Percentiles rank a stretch among this genome's conserved stretches.
phyloP scores from a whole-genome alignment of 2,797 vertebrate genomes.

The Neomorphus geoffroyi region DNA sequence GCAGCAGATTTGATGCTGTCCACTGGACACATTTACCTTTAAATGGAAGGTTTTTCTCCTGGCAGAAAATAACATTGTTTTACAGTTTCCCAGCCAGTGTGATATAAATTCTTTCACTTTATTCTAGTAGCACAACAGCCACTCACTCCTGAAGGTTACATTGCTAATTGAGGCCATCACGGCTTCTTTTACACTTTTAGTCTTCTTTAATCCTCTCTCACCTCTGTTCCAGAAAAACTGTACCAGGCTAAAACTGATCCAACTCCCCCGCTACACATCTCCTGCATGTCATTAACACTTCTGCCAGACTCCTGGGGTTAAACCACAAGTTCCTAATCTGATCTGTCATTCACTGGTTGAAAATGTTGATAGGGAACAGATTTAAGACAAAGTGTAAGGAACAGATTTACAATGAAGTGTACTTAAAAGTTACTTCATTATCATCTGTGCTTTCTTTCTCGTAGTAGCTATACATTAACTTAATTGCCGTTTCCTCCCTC shows the following conservation, averaged over 20 bases:
- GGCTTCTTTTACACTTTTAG: constrained; percentile 8
- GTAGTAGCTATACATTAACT: neutral
- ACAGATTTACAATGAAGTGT: neutral
- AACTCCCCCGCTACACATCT: neutral
- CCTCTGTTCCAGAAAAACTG: constrained; percentile 6
- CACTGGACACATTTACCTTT: neutral
- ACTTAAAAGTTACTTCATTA: constrained; percentile 10
- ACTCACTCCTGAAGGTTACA: constrained; percentile 2
- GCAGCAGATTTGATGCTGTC: neutral
- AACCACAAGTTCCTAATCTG: neutral
- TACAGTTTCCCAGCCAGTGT: neutral
- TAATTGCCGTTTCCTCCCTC: neutral
- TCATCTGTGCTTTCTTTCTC: neutral
- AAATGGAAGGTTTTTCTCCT: neutral
- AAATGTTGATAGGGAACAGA: neutral
- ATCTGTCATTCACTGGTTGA: constrained; percentile 5
- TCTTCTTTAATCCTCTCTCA: constrained; percentile 5
- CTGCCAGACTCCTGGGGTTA: neutral
- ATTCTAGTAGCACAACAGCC: neutral
- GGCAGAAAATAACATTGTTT: neutral
- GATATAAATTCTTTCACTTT: neutral
- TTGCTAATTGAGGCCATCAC: constrained; percentile 40
- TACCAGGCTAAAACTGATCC: neutral
- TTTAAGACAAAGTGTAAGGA: neutral
- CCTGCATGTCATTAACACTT: constrained; percentile 27